These are phyloP conservation scores for Heterotis niloticus DNA, from an alignment of 2,113 vertebrate genomes.

Conservation along the genomic window DNA sequence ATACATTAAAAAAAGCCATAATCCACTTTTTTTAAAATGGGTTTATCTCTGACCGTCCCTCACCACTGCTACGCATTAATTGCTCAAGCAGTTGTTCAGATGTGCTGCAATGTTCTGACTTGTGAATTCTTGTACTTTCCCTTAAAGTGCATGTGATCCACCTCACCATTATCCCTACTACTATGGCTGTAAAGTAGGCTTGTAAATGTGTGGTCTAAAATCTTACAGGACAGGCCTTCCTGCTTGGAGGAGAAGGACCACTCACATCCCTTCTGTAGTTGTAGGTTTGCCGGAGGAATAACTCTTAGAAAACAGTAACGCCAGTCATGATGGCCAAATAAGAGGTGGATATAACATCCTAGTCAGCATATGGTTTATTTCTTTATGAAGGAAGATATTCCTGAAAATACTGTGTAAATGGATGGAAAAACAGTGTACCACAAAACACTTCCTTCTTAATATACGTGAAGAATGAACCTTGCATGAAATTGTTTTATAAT, in stretches of 20 bases:
- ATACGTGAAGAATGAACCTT: too few species aligned
- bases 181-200: not conserved
- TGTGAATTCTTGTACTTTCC: not conserved
- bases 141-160: conserved; percentile 5
- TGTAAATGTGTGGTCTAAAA: conserved; percentile 2
- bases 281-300: not conserved
- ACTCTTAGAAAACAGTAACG: conserved; percentile 7
- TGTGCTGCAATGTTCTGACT: not conserved
- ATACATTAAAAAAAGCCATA: too few species aligned
- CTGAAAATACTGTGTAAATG: not conserved
- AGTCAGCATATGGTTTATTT: not conserved
- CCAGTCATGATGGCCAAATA: not conserved
- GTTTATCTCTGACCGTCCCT: not conserved
- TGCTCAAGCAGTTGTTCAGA: not conserved
- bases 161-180: conserved; percentile 8
- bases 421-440: not conserved
- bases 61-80: not conserved
- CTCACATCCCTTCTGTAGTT: not conserved
- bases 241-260: not conserved
- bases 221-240: not conserved
- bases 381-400: not conserved
- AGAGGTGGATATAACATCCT: not conserved
- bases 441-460: too few species aligned
- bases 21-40: not conserved
- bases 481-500: too few species aligned